Base-by-base conservation (phyloP, 1,140 invertebrate genomes). In the Muscidifurax raptorellus region DNA sequence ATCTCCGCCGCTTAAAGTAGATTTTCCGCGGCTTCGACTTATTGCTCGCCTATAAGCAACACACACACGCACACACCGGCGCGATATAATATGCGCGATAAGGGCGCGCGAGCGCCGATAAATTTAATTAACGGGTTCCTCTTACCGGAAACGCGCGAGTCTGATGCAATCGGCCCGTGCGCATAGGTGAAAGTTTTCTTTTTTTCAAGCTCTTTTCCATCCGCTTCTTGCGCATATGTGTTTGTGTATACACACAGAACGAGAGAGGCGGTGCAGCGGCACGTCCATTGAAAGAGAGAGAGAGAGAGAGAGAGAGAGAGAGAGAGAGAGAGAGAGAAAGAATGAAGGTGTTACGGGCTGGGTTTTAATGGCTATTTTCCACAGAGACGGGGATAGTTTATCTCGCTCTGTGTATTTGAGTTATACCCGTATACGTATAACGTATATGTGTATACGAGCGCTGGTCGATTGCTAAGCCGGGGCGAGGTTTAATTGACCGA, bases 51-150 rank as follows among this genome's bases (percentile, higher is more conserved):
- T 6, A 59, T 59, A 59, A 22, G 52, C 52, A 59, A 59, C 52
- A 6, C 52, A 18, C 22, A 40, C 36, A 9, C n/a, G n/a, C 36
- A 40, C 36, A 40, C 36, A 40, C 36, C 36, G 7, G 7, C 2
- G 27, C 32, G 71, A 83, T 83, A 78, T 83, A 83, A 83, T 77
- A 71, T 71, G 72, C 2, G n/a, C 64, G 82, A 83, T 83, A 83
- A 83, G 27, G n/a, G 32, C 32, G 32, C 32, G 30, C 25, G 32
- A 66, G 40, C 52, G 64, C 40, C 40, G 82, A 83, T 83, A 83
- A 83, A 83, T 83, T 83, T 83, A 83, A 83, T 83, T 83, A 83
- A 83, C 74, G 82, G 75, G 28, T 83, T 78, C 82, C 82, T 71
- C 66, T 78, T 83, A 83, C 82, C 82, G 82, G 82, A 83, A 83